Percentiles rank a stretch among this genome's conserved stretches.
These are phyloP conservation scores for Lordiphosa clarofinis DNA, from an alignment of 1,140 invertebrate species.

Conservation along the genomic window DNA sequence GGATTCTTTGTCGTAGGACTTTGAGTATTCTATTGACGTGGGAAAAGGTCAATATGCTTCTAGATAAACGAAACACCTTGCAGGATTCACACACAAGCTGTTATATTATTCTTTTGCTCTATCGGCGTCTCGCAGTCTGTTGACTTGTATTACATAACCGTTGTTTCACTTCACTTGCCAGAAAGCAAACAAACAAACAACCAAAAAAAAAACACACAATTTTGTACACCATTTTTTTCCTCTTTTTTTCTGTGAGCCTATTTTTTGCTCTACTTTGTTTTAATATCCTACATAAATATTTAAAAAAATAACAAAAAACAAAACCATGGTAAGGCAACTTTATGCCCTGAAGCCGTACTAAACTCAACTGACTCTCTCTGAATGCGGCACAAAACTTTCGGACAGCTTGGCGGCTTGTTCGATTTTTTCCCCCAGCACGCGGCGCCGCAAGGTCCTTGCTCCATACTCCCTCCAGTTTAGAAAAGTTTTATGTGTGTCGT, in stretches of 20 bases:
- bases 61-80: slow-evolving; percentile 12
- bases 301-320: slow-evolving; percentile 14
- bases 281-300: slow-evolving; percentile 36
- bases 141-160: slow-evolving; percentile 31
- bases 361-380: slow-evolving; percentile 38
- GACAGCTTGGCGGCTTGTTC: slow-evolving; percentile 56
- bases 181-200: not conserved
- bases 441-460: slow-evolving; percentile 39
- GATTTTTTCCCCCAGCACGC: slow-evolving; percentile 55
- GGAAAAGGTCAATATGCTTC: slow-evolving; percentile 54
- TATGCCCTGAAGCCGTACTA: slow-evolving; percentile 20
- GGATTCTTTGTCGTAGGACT: slow-evolving; percentile 6
- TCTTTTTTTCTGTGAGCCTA: not conserved
- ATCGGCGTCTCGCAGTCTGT: slow-evolving; percentile 18
- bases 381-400: slow-evolving; percentile 43
- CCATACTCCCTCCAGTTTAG: not conserved
- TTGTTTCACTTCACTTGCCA: slow-evolving; percentile 13
- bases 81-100: slow-evolving; percentile 34
- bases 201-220: slow-evolving; percentile 7
- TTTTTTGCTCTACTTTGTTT: slow-evolving; percentile 14
- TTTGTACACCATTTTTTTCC: slow-evolving; percentile 12
- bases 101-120: not conserved
- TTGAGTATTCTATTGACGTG: not conserved
- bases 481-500: not conserved
- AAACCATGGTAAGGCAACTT: not conserved